Conservation (phyloP, 2,888 invertebrate species). For the Disparrhopalites patrizii region DNA sequence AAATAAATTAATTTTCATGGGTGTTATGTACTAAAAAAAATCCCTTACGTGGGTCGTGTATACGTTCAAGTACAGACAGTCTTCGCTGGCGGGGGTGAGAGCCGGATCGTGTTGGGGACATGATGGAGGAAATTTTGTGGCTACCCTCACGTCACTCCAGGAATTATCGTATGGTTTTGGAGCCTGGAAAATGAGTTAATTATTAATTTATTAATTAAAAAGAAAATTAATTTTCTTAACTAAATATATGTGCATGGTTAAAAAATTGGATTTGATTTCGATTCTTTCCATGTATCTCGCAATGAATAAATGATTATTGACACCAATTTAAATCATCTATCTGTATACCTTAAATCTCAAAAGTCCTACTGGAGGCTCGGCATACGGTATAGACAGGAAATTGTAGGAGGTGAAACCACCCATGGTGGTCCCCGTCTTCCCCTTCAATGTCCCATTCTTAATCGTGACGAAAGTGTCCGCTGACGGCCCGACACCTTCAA, state of each 20-base stretch:
- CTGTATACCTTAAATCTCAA: constrained; percentile 13
- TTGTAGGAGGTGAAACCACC: constrained; percentile 1
- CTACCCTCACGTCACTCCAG: constrained; percentile 24
- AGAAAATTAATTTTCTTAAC: no score
- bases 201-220: no score
- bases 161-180: constrained; percentile 23
- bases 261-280: no score
- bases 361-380: constrained; percentile 21
- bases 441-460: constrained; percentile 26
- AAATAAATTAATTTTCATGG: neutral
- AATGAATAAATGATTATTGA: no score
- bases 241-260: no score
- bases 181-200: constrained; percentile 18
- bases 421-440: constrained; percentile 1
- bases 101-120: constrained; percentile 26
- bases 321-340: no score
- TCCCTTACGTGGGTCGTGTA: constrained; percentile 23
- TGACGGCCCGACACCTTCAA: constrained; percentile 7
- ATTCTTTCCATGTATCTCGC: no score
- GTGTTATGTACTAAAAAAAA: neutral
- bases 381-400: constrained; percentile 23
- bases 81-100: constrained; percentile 19
- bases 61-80: constrained; percentile 28
- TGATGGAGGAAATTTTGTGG: constrained; percentile 24
- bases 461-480: constrained; percentile 27